Base-by-base conservation (phyloP, 2,888 invertebrate genomes). In the Athrips mouffetella region DNA sequence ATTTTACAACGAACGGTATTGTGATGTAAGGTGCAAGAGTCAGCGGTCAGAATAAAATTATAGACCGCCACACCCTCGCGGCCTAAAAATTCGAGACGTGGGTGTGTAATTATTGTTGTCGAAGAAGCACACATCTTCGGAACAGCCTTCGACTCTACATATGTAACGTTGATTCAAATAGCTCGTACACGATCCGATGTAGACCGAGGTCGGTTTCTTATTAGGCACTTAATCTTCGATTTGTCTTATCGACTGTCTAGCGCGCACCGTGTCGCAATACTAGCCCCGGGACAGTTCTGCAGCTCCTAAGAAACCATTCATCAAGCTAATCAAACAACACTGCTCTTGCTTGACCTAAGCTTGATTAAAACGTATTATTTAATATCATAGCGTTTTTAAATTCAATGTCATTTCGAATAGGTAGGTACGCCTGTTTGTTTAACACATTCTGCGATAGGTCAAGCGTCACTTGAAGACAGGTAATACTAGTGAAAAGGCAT, bases 101-200 rank as follows among this genome's bases (percentile, higher is more conserved):
- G 37, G 31, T 44, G 49, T 47, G 29, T 40, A 44, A 45, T 50
- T 31, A 50, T 45, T 29, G 50, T 45, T 39, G 47, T 47, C 42
- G 58, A 54, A 52, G 58, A 53, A 52, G 52, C 51, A 53, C 50
- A 52, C 57, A 58, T 65, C 62, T 62, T 62, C 58, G 42, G 48
- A 54, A 35, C 55, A 67, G 60, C 74, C 73, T 73, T 68, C 65
- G 47, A 46, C 16, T 11, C 16, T 35, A 29, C 46, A 44, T 29
- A 57, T 65, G 62, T 63, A 62, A 54, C 56, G 57, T 59, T 62
- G 54, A 67, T 65, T 67, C 67, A 67, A 76, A 75, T 74, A 73
- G 75, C 71, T 72, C 59, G 69, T 57, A 77, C 78, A 77, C 73
- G 79, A 73, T 56, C 65, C 55, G 62, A 76, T 71, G 72, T 79